These are phyloP conservation scores for Pygoscelis adeliae DNA, from an alignment of 2,113 vertebrate species.

Conservation along the genomic window DNA sequence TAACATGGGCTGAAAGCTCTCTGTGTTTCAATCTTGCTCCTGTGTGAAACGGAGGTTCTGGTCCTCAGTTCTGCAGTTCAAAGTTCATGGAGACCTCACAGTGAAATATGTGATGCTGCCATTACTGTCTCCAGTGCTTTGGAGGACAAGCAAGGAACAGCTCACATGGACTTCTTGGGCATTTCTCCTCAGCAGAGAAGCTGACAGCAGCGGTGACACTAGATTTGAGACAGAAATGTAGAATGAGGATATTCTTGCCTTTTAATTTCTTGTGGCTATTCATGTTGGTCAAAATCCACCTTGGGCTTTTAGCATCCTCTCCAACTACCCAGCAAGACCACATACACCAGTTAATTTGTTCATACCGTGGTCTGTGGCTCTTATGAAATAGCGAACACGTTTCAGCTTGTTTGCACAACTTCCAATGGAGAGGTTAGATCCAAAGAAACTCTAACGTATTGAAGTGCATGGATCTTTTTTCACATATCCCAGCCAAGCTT, in stretches of 20 bases:
- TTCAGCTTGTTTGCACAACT: neutral
- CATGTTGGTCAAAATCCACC: neutral
- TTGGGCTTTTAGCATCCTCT: neutral
- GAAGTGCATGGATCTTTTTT: neutral
- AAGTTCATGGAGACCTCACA: neutral
- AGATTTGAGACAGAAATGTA: neutral
- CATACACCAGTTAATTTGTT: neutral
- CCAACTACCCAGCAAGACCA: neutral
- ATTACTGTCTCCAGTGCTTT: neutral
- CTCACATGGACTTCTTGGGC: neutral
- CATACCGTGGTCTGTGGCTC: neutral
- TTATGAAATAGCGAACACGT: rapidly evolving
- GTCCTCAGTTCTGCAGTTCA: neutral
- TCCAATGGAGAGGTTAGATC: neutral
- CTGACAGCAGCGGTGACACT: neutral
- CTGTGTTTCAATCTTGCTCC: neutral
- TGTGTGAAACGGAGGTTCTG: neutral
- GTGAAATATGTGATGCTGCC: neutral
- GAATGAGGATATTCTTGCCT: neutral
- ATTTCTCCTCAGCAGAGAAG: neutral
- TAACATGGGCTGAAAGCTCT: neutral
- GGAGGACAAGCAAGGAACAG: neutral
- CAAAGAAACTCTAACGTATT: neutral
- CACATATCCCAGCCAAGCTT: neutral
- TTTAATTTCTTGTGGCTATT: neutral